phyloP scores from a whole-genome alignment of 2,888 invertebrate species.

The Heterodera filipjevi region DNA sequence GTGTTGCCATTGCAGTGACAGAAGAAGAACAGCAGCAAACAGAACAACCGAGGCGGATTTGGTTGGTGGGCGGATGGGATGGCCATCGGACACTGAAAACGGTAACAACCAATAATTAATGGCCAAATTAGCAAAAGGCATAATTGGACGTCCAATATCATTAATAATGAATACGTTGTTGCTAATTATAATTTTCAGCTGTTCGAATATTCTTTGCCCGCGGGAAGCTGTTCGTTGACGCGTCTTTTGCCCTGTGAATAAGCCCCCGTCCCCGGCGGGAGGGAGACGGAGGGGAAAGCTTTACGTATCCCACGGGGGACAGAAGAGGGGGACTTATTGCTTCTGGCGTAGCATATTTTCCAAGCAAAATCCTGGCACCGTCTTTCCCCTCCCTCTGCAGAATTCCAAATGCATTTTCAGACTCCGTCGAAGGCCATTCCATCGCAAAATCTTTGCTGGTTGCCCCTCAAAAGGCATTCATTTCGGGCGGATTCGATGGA shows the following conservation, averaged over 20 bases:
- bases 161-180: not conserved
- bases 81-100: slow-evolving; percentile 18
- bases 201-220: slow-evolving; percentile 13
- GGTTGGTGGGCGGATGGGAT: slow-evolving; percentile 27
- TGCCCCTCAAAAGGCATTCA: slow-evolving; percentile 16
- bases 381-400: not conserved
- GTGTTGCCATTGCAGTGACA: slow-evolving; percentile 9
- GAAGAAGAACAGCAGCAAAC: not conserved
- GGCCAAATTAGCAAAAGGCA: not conserved
- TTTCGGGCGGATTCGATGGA: slow-evolving; percentile 27
- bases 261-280: no score
- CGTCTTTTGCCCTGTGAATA: slow-evolving; percentile 16
- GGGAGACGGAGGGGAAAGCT: no score
- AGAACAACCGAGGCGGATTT: slow-evolving; percentile 1
- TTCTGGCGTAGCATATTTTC: no score
- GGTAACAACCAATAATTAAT: not conserved
- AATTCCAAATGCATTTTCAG: not conserved
- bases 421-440: slow-evolving; percentile 22
- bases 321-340: no score
- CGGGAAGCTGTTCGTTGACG: not conserved
- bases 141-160: not conserved
- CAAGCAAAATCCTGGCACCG: no score
- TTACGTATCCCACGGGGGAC: no score
- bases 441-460: not conserved
- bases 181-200: slow-evolving; percentile 15